These are phyloP conservation scores for Carassius carassius DNA, from an alignment of 2,113 vertebrate genomes.

Conservation along the genomic window DNA sequence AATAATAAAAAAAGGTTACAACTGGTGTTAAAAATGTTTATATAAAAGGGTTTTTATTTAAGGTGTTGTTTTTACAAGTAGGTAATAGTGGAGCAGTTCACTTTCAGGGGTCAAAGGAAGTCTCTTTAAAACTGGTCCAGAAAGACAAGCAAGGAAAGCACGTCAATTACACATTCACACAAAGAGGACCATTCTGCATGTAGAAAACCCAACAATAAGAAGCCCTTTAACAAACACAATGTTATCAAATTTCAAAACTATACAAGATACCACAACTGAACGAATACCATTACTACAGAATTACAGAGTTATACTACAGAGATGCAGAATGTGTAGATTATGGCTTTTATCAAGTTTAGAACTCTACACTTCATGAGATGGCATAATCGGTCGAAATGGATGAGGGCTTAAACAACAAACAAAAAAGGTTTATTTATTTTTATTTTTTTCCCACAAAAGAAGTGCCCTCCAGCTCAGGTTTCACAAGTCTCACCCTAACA, in stretches of 20 bases:
- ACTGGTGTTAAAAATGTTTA: slow-evolving; percentile 48
- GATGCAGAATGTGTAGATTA: slow-evolving; percentile 66
- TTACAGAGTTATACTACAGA: slow-evolving; percentile 55
- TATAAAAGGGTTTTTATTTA: slow-evolving; percentile 60
- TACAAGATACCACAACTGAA: slow-evolving; percentile 58
- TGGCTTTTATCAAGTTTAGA: slow-evolving; percentile 63
- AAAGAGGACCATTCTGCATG: slow-evolving; percentile 48
- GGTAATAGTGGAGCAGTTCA: slow-evolving; percentile 52
- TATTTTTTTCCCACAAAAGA: neutral
- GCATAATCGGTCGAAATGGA: slow-evolving; percentile 34
- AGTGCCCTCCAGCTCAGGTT: slow-evolving; percentile 3
- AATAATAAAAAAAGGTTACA: neutral
- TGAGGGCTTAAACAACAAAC: slow-evolving; percentile 23
- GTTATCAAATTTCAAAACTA: slow-evolving; percentile 55
- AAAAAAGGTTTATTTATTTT: neutral
- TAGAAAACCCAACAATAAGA: slow-evolving; percentile 59
- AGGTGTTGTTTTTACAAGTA: slow-evolving; percentile 56
- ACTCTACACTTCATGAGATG: slow-evolving; percentile 45
- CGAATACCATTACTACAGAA: slow-evolving; percentile 48
- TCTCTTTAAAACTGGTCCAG: slow-evolving; percentile 39
- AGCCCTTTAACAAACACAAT: slow-evolving; percentile 65
- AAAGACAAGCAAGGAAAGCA: slow-evolving; percentile 19
- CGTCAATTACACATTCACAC: slow-evolving; percentile 36
- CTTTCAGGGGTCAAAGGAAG: neutral
- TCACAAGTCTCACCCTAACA: slow-evolving; percentile 3